A percentile compares a stretch with the other conserved stretches of the same genome.
Evolutionary conservation across 2,113 vertebrate genomes (phyloP).

Genomic region (Probosciger aterrimus): DNA sequence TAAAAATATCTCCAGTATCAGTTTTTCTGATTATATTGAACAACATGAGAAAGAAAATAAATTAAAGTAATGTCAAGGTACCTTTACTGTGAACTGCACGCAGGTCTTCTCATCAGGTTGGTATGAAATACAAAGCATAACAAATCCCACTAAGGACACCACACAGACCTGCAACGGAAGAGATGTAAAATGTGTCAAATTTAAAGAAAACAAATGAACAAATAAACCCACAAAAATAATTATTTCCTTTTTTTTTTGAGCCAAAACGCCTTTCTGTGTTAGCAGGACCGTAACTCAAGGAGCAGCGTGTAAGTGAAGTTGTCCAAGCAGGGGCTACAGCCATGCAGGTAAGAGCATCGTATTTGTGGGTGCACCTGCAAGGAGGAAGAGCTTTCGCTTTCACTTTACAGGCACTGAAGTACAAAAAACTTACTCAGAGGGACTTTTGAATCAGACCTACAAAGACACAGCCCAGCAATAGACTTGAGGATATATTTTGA

Average conservation of each 20-base stretch:
- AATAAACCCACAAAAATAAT: neutral
- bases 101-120: conserved; percentile 86
- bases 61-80: conserved; percentile 54
- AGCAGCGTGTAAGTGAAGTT: neutral
- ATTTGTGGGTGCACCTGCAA: neutral
- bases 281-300: neutral
- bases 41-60: neutral
- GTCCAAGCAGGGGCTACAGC: neutral
- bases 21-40: neutral
- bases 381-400: neutral
- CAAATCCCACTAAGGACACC: conserved; percentile 86
- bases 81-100: conserved; percentile 88
- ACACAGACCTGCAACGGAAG: conserved; percentile 81
- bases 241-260: neutral
- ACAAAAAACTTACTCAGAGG: neutral
- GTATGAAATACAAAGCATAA: conserved; percentile 87
- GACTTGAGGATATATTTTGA: neutral
- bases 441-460: neutral
- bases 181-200: neutral
- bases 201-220: neutral
- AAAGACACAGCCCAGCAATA: neutral
- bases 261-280: neutral
- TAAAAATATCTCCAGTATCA: neutral
- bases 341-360: accelerated
- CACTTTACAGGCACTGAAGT: neutral